These are phyloP conservation scores for Philereme transversata DNA, from an alignment of 2,888 invertebrate species.

Conservation along the genomic window DNA sequence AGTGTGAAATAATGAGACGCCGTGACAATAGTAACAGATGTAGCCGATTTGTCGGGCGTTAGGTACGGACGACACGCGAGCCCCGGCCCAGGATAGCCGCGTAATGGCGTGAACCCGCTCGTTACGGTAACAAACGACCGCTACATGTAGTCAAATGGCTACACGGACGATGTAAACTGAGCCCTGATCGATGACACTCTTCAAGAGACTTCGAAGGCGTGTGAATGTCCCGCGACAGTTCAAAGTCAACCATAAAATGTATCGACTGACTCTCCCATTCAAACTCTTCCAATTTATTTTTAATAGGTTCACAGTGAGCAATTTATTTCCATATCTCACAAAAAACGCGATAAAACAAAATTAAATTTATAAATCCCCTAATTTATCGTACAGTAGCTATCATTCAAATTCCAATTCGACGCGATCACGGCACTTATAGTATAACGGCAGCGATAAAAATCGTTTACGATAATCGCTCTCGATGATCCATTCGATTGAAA, in stretches of 20 bases:
- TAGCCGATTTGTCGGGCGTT: constrained; percentile 38
- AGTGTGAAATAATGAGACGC: constrained; percentile 49
- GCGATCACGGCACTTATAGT: constrained; percentile 52
- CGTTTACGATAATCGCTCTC: constrained; percentile 57
- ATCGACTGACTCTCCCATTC: constrained; percentile 33
- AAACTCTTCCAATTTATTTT: constrained; percentile 40
- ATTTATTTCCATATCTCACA: constrained; percentile 38
- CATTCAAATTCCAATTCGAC: constrained; percentile 66
- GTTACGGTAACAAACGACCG: constrained; percentile 38
- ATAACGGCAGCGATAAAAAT: constrained; percentile 55
- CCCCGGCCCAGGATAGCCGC: constrained; percentile 2
- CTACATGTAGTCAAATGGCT: constrained; percentile 30
- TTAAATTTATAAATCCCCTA: constrained; percentile 47
- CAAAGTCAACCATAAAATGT: constrained; percentile 26
- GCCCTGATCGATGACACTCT: constrained; percentile 30
- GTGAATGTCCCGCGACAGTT: constrained; percentile 35
- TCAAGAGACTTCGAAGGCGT: constrained; percentile 24
- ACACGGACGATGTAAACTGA: constrained; percentile 34
- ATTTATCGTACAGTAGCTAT: constrained; percentile 60
- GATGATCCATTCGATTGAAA: constrained; percentile 58
- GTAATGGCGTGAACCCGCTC: constrained; percentile 32
- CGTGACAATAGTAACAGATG: constrained; percentile 46
- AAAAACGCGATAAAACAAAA: constrained; percentile 39
- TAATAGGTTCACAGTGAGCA: constrained; percentile 27
- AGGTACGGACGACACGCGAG: neutral